Evolutionary conservation across 2,888 invertebrate genomes (phyloP).

Genomic region (Trisateles emortualis): DNA sequence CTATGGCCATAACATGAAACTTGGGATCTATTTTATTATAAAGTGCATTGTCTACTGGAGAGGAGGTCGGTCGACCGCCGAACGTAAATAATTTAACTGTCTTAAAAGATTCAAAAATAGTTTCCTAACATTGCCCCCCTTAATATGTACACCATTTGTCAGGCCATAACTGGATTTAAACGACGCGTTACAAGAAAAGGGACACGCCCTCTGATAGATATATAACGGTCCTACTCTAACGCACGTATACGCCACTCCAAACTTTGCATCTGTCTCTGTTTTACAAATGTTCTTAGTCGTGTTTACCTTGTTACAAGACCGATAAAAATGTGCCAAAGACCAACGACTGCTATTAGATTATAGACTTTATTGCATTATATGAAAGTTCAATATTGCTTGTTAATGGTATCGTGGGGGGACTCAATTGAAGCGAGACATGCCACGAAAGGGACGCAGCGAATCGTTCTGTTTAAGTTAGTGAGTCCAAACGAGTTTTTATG

Average conservation of each 20-base stretch:
- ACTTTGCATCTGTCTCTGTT: conserved; percentile 62
- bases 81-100: conserved; percentile 87
- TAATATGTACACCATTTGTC: conserved; percentile 87
- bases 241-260: conserved; percentile 9
- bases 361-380: not conserved
- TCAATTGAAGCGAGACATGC: conserved; percentile 77
- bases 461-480: conserved; percentile 83
- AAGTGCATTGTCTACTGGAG: conserved; percentile 84
- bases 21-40: conserved; percentile 85
- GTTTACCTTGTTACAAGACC: conserved; percentile 71
- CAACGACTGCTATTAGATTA: conserved; percentile 34
- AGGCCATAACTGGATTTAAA: conserved; percentile 87
- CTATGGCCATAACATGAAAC: conserved; percentile 82
- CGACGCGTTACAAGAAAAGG: conserved; percentile 75
- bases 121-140: conserved; percentile 86
- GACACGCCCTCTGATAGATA: conserved; percentile 71
- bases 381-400: conserved; percentile 47
- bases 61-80: conserved; percentile 78
- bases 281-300: conserved; percentile 63
- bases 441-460: conserved; percentile 76
- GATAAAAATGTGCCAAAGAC: conserved; percentile 68
- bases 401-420: conserved; percentile 64
- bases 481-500: conserved; percentile 86
- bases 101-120: conserved; percentile 88
- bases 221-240: conserved; percentile 60